Evolutionary conservation across 1,140 invertebrate genomes (phyloP).

Genomic region (Ectropis grisescens): DNA sequence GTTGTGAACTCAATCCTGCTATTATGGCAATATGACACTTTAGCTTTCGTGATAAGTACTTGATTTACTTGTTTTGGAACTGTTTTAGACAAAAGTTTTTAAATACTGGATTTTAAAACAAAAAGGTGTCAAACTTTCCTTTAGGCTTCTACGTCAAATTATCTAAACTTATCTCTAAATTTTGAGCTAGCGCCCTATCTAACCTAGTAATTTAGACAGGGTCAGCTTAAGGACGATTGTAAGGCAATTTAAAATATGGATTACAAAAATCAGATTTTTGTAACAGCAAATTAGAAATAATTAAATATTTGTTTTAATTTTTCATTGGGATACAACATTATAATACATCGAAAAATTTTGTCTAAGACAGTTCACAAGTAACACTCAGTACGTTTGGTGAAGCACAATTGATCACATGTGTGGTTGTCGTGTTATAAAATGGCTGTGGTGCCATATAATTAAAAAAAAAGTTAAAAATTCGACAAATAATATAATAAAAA

Average conservation of each 20-base stretch:
- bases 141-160: no score
- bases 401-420: slow-evolving; percentile 47
- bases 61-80: slow-evolving; percentile 21
- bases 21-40: slow-evolving; percentile 23
- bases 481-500: slow-evolving; percentile 66
- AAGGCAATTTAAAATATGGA: background rate
- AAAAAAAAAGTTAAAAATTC: slow-evolving; percentile 54
- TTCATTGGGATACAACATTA: no score
- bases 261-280: background rate
- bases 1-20: slow-evolving; percentile 33
- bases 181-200: no score
- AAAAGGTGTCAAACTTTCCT: no score
- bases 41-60: slow-evolving; percentile 17
- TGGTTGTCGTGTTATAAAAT: slow-evolving; percentile 33
- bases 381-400: slow-evolving; percentile 20
- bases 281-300: slow-evolving; percentile 1
- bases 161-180: no score
- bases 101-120: no score
- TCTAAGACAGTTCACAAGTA: slow-evolving; percentile 15
- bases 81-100: no score
- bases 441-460: slow-evolving; percentile 61
- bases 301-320: no score
- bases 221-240: no score
- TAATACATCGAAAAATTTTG: no score
- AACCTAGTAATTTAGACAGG: background rate